Percentiles rank a stretch among this genome's conserved stretches.
Evolutionary conservation across 2,113 vertebrate genomes (phyloP).

Genomic region (Forbesichthys agassizii): DNA sequence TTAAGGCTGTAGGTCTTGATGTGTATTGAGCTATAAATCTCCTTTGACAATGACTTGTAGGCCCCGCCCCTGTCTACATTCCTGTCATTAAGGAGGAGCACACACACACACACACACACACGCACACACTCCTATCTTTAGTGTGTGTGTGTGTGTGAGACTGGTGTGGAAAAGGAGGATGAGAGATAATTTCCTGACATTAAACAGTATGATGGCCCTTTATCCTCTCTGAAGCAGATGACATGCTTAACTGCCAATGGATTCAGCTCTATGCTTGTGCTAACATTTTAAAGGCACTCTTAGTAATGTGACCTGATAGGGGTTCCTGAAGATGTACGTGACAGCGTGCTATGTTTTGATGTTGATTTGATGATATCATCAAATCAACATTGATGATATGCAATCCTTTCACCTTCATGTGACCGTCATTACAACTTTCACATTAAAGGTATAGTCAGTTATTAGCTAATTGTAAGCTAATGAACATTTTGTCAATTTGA

Average conservation of each 20-base stretch:
- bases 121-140: neutral
- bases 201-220: neutral
- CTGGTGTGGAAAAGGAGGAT: neutral
- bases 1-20: slow-evolving; percentile 46
- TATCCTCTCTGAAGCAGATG: neutral
- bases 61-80: slow-evolving; percentile 25
- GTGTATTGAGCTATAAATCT: slow-evolving; percentile 50
- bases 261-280: neutral
- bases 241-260: too few species aligned
- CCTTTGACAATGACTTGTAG: slow-evolving; percentile 35
- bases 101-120: slow-evolving; percentile 7
- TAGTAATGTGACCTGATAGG: neutral
- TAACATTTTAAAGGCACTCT: slow-evolving; percentile 1
- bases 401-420: neutral
- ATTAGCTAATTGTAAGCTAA: too few species aligned
- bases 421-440: neutral
- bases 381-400: too few species aligned
- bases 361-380: neutral
- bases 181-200: neutral
- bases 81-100: slow-evolving; percentile 42
- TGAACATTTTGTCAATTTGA: too few species aligned
- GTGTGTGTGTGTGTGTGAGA: neutral
- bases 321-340: too few species aligned
- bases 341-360: too few species aligned
- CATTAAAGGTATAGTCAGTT: neutral